phyloP scores from a whole-genome alignment of 2,888 invertebrate genomes.

The Schrankia costaestrigalis region DNA sequence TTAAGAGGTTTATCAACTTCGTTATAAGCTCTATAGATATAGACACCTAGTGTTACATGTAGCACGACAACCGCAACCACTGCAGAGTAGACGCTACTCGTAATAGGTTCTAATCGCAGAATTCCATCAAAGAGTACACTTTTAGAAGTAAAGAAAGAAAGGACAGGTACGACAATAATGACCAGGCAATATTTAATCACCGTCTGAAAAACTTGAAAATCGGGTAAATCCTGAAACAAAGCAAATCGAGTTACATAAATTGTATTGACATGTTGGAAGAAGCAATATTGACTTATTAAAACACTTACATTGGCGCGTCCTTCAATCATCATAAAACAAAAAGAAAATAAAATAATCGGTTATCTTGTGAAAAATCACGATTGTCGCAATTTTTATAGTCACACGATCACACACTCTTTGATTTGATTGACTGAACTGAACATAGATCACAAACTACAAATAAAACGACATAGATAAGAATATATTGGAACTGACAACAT shows the following conservation, averaged over 20 bases:
- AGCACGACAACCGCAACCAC: conserved; percentile 87
- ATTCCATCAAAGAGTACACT: conserved; percentile 85
- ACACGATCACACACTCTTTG: too few relatives aligned
- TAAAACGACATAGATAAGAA: too few relatives aligned
- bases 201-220: conserved; percentile 86
- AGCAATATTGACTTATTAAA: background rate
- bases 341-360: conserved; percentile 48
- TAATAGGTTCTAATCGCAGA: conserved; percentile 73
- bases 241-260: conserved; percentile 13
- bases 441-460: too few relatives aligned
- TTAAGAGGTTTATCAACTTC: conserved; percentile 68
- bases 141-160: conserved; percentile 87
- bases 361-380: conserved; percentile 20
- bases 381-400: conserved; percentile 29
- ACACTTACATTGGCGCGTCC: conserved; percentile 75
- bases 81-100: conserved; percentile 90
- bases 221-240: conserved; percentile 82
- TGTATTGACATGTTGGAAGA: background rate
- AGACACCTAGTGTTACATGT: conserved; percentile 88
- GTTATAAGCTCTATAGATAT: conserved; percentile 89
- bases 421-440: too few relatives aligned
- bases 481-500: too few relatives aligned
- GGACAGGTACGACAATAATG: conserved; percentile 87
- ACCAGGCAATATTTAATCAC: conserved; percentile 88
- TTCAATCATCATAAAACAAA: conserved; percentile 74